Evolutionary conservation across 2,888 invertebrate genomes (phyloP).

Genomic region (Prosapia bicincta): DNA sequence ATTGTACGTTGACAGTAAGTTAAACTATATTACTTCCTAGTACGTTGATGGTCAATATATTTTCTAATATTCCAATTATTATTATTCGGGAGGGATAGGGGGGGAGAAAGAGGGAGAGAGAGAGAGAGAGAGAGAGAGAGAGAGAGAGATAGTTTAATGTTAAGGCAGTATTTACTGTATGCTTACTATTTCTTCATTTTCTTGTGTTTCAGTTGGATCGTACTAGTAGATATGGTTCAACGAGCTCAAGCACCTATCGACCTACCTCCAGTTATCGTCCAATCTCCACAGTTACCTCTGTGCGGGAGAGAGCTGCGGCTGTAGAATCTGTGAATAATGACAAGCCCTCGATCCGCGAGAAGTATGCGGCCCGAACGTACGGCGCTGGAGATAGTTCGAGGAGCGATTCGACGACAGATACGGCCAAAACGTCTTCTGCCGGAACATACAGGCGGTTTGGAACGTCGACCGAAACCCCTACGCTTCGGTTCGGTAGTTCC

Average conservation of each 20-base stretch:
- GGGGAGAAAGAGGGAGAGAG: too few relatives aligned
- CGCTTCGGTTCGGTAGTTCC: conserved; percentile 37
- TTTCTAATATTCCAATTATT: too few relatives aligned
- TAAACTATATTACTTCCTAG: too few relatives aligned
- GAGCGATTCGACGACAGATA: conserved; percentile 6
- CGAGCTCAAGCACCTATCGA: background rate
- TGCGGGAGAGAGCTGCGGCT: conserved; percentile 24
- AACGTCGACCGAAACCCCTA: conserved; percentile 30
- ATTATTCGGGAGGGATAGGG: too few relatives aligned
- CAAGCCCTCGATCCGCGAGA: conserved; percentile 21
- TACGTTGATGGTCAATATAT: too few relatives aligned
- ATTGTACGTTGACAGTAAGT: too few relatives aligned
- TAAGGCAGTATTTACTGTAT: too few relatives aligned
- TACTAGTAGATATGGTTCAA: conserved; percentile 17
- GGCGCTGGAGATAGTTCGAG: background rate
- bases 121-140: too few relatives aligned
- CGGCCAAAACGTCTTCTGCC: conserved; percentile 10
- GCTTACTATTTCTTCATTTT: too few relatives aligned
- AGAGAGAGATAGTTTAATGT: too few relatives aligned
- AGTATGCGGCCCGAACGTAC: conserved; percentile 19
- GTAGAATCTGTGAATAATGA: conserved; percentile 5
- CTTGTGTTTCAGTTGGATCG: conserved; percentile 21
- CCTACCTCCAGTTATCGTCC: conserved; percentile 16
- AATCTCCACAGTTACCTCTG: conserved; percentile 13
- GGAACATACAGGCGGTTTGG: conserved; percentile 17